phyloP scores from a whole-genome alignment of 2,888 invertebrate species.

The Dynastes tityus region DNA sequence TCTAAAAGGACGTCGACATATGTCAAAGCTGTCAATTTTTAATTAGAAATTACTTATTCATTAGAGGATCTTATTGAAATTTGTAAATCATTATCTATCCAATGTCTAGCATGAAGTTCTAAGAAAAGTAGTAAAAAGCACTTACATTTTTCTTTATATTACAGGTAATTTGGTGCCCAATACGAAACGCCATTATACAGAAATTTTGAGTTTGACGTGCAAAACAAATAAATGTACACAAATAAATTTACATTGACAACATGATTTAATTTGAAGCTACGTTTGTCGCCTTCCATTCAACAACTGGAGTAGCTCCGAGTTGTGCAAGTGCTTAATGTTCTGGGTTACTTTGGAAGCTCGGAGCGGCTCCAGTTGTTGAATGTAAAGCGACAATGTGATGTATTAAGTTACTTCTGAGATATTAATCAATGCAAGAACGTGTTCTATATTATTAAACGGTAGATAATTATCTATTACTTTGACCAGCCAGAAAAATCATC shows the following conservation, averaged over 20 bases:
- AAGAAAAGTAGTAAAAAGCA: conserved; percentile 39
- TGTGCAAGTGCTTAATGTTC: too few species aligned
- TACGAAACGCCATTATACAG: conserved; percentile 57
- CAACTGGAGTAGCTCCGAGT: too few species aligned
- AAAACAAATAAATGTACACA: conserved; percentile 50
- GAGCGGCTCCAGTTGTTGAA: too few species aligned
- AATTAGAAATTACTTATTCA: neutral
- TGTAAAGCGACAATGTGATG: too few species aligned
- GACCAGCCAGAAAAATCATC: too few species aligned
- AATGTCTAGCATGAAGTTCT: neutral
- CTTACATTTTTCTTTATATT: conserved; percentile 56
- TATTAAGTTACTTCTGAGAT: too few species aligned
- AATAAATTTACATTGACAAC: conserved; percentile 49
- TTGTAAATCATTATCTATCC: neutral
- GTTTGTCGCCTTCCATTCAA: neutral
- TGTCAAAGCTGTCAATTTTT: conserved; percentile 45
- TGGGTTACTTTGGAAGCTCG: too few species aligned
- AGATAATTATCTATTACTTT: too few species aligned
- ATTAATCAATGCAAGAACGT: too few species aligned
- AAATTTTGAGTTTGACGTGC: conserved; percentile 50
- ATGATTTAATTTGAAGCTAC: conserved; percentile 4
- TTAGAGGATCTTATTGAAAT: neutral
- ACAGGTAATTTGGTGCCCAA: conserved; percentile 58
- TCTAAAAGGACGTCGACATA: conserved; percentile 49
- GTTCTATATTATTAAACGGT: too few species aligned